These are phyloP conservation scores for Enteromius fasciolatus DNA, from an alignment of 2,797 vertebrate species.

Conservation along the genomic window DNA sequence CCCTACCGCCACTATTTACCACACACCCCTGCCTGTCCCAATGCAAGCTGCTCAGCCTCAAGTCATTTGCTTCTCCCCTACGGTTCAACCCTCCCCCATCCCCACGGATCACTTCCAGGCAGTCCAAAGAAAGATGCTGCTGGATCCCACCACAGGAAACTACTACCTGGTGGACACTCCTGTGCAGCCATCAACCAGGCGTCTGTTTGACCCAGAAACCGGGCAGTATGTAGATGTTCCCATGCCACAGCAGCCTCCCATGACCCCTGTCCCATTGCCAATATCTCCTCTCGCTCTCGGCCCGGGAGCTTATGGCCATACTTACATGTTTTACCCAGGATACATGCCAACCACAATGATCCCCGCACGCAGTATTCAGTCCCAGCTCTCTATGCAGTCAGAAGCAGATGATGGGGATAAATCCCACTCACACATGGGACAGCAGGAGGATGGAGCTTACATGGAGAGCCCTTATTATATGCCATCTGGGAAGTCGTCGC, in stretches of 20 bases:
- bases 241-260: slow-evolving; percentile 75
- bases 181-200: slow-evolving; percentile 81
- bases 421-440: slow-evolving; percentile 58
- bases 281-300: slow-evolving; percentile 85
- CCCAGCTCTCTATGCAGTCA: slow-evolving; percentile 70
- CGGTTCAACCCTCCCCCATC: slow-evolving; percentile 69
- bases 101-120: slow-evolving; percentile 78
- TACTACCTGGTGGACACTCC: slow-evolving; percentile 95
- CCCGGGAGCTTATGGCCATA: slow-evolving; percentile 82
- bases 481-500: slow-evolving; percentile 77
- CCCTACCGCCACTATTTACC: slow-evolving; percentile 81
- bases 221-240: slow-evolving; percentile 95
- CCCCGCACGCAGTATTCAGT: slow-evolving; percentile 71
- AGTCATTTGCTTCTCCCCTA: slow-evolving; percentile 83
- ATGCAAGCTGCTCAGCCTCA: slow-evolving; percentile 77
- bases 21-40: slow-evolving; percentile 76
- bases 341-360: slow-evolving; percentile 77
- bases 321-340: slow-evolving; percentile 94
- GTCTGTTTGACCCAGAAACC: slow-evolving; percentile 94
- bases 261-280: slow-evolving; percentile 68
- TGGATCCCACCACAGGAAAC: slow-evolving; percentile 92
- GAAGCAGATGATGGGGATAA: slow-evolving; percentile 66
- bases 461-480: slow-evolving; percentile 88
- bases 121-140: slow-evolving; percentile 92
- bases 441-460: slow-evolving; percentile 74